A percentile compares a stretch with the other conserved stretches of the same genome.
Evolutionary conservation across 2,113 vertebrate genomes (phyloP).

Genomic region (Conger conger): DNA sequence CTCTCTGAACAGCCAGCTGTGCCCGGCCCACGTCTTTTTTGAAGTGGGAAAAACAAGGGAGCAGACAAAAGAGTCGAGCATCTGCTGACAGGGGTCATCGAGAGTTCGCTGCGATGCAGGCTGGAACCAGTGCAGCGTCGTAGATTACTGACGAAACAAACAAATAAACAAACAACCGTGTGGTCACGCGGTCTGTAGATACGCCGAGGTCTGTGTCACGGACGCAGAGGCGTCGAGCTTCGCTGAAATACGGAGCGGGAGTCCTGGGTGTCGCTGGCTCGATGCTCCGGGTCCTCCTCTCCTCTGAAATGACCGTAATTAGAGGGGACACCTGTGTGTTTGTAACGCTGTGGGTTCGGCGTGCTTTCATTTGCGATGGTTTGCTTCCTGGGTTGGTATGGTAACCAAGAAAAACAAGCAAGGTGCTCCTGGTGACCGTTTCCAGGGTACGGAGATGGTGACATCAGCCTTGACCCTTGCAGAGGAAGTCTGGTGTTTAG

Average conservation of each 20-base stretch:
- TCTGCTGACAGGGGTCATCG: not conserved
- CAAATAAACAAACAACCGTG: not conserved
- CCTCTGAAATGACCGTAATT: not conserved
- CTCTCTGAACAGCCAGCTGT: not conserved
- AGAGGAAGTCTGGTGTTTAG: too few relatives aligned
- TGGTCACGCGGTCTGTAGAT: not conserved
- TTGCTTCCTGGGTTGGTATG: not conserved
- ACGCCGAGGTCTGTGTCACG: not conserved
- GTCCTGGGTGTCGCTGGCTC: not conserved
- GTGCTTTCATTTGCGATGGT: not conserved
- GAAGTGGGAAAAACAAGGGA: not conserved
- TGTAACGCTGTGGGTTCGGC: not conserved
- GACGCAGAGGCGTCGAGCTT: not conserved
- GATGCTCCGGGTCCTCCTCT: not conserved
- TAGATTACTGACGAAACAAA: not conserved
- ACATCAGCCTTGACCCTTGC: too few relatives aligned
- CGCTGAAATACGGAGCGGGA: not conserved
- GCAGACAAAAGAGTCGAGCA: not conserved
- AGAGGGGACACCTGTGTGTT: constrained; percentile 1
- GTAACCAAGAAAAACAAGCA: not conserved
- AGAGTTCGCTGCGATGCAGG: not conserved
- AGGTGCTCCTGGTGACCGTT: not conserved
- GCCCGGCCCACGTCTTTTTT: not conserved
- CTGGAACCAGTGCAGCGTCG: not conserved
- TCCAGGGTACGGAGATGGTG: not conserved